Conservation (phyloP, 2,888 invertebrate species). For the Molorchus minor region DNA sequence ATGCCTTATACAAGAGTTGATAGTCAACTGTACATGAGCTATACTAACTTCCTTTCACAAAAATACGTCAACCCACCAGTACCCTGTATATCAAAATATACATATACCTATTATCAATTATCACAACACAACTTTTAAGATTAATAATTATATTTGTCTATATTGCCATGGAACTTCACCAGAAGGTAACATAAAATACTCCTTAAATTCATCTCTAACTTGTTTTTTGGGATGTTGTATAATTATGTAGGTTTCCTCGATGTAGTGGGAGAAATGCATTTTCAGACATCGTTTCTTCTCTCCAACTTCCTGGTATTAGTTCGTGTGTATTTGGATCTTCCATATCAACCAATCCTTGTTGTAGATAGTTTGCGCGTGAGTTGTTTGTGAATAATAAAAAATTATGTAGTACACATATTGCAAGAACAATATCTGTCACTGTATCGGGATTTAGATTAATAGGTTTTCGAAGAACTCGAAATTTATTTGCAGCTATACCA, state of each 20-base stretch:
- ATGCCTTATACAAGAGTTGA: no score
- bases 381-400: slow-evolving; percentile 2
- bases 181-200: not conserved
- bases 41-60: no score
- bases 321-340: slow-evolving; percentile 11
- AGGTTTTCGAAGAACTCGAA: slow-evolving; percentile 18
- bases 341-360: slow-evolving; percentile 3
- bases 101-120: no score
- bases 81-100: no score
- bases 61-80: no score
- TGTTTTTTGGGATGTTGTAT: not conserved
- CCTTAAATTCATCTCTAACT: not conserved
- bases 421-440: slow-evolving; percentile 14
- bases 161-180: not conserved
- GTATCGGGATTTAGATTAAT: slow-evolving; percentile 6
- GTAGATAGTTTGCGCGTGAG: slow-evolving; percentile 10
- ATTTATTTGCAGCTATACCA: slow-evolving; percentile 8
- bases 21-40: no score
- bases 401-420: slow-evolving; percentile 18
- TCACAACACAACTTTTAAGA: no score
- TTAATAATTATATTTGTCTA: not conserved
- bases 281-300: not conserved
- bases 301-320: not conserved
- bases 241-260: not conserved
- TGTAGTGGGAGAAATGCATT: not conserved